phyloP scores from a whole-genome alignment of 2,113 vertebrate species.

The Myodes glareolus region DNA sequence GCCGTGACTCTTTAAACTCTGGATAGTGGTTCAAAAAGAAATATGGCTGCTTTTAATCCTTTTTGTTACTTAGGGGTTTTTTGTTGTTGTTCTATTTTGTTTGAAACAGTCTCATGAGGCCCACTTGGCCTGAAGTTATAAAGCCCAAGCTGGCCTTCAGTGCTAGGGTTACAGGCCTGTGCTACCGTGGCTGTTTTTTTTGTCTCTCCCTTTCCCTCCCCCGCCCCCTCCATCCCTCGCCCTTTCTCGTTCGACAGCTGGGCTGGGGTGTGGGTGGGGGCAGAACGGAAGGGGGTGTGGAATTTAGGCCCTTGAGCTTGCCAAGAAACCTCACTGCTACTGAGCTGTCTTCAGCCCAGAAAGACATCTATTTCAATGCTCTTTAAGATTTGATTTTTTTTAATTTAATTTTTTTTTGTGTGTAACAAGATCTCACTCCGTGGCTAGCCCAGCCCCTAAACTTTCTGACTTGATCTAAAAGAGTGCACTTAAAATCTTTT shows the following conservation, averaged over 20 bases:
- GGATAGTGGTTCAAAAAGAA: no score
- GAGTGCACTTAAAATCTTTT: not conserved
- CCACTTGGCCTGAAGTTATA: not conserved
- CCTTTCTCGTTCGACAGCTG: no score
- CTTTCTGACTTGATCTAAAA: not conserved
- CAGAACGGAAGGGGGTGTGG: not conserved
- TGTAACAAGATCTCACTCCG: not conserved
- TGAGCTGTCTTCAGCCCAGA: not conserved
- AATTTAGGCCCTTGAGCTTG: not conserved
- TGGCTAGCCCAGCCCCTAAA: not conserved
- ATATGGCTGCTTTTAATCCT: not conserved
- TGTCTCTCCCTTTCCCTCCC: not conserved
- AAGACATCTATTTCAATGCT: not conserved
- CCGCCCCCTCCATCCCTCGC: not conserved
- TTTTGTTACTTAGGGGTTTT: not conserved
- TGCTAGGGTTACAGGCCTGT: not conserved
- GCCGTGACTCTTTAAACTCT: not conserved
- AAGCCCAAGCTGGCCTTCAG: not conserved
- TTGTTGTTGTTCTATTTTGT: not conserved
- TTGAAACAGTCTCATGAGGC: not conserved
- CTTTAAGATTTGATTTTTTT: not conserved
- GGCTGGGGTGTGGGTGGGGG: not conserved
- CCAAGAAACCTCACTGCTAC: not conserved
- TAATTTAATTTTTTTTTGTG: not conserved
- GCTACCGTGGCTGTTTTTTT: no score